Evolutionary conservation across 2,113 vertebrate genomes (phyloP).

Genomic region (Myxocyprinus asiaticus): DNA sequence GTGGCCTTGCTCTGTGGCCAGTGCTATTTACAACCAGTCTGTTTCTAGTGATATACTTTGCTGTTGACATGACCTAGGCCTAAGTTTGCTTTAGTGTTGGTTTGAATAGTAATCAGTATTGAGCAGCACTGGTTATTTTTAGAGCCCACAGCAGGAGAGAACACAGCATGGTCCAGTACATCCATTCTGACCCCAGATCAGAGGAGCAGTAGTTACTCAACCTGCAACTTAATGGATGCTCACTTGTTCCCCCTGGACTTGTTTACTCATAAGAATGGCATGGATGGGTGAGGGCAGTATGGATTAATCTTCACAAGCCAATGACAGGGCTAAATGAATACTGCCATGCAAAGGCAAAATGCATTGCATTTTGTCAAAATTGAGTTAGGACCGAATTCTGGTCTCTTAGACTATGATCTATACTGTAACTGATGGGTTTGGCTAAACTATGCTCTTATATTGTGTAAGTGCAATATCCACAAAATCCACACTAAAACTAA

Average conservation of each 20-base stretch:
- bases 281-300: neutral
- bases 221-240: neutral
- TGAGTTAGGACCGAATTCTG: no score
- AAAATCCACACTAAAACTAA: no score
- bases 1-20: no score
- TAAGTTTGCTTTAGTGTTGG: neutral
- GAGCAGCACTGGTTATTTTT: conserved; percentile 21
- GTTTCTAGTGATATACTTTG: neutral
- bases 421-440: no score
- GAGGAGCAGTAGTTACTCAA: neutral
- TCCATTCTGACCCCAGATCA: conserved; percentile 20
- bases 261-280: neutral
- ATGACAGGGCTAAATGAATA: neutral
- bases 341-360: no score
- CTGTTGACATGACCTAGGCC: neutral
- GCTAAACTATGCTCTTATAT: no score
- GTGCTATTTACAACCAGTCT: no score
- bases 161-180: conserved; percentile 10
- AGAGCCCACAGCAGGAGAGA: neutral
- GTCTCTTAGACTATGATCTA: no score
- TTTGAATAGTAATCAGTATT: neutral
- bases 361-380: no score
- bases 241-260: neutral
- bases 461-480: no score
- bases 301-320: conserved; percentile 1